These are phyloP conservation scores for Onychostruthus taczanowskii DNA, from an alignment of 2,113 vertebrate genomes.

Conservation along the genomic window DNA sequence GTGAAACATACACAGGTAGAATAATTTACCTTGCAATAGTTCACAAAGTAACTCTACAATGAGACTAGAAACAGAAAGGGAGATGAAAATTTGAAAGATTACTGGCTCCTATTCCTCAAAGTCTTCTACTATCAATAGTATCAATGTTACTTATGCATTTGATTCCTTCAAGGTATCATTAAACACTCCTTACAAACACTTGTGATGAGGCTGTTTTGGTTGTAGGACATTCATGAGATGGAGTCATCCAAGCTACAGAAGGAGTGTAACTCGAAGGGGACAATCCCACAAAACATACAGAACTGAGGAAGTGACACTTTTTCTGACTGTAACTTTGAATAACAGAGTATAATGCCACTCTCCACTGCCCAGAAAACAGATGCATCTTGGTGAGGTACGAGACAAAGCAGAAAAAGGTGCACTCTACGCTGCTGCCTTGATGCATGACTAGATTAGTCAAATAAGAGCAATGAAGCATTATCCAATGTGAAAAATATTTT, in stretches of 20 bases:
- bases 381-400: neutral
- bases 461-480: neutral
- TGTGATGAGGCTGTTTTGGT: neutral
- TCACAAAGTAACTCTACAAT: neutral
- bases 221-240: neutral
- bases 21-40: neutral
- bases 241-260: neutral
- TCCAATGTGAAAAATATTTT: neutral
- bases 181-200: neutral
- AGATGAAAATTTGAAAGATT: neutral
- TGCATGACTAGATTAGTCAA: neutral
- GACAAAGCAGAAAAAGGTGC: neutral
- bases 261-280: neutral
- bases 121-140: neutral
- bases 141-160: neutral
- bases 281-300: neutral
- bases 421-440: neutral
- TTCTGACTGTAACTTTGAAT: neutral
- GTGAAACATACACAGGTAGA: neutral
- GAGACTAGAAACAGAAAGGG: neutral
- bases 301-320: neutral
- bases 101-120: neutral
- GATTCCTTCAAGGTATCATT: neutral
- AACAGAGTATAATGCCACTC: neutral
- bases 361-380: neutral